These are phyloP conservation scores for Pseudocheirus occidentalis DNA, from an alignment of 2,797 vertebrate genomes.

Conservation along the genomic window DNA sequence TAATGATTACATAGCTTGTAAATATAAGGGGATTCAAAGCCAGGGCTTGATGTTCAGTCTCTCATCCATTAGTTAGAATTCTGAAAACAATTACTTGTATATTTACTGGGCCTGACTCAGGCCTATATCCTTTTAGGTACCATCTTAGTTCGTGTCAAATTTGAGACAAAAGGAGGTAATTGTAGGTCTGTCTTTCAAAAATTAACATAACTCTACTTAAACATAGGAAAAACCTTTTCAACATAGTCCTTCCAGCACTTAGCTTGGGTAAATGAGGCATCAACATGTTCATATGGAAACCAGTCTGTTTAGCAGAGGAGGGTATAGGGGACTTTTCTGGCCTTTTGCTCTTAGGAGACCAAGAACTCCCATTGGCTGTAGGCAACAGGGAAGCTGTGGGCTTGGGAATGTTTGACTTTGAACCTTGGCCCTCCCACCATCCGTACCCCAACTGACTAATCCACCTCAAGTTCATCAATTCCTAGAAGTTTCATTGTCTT, in stretches of 20 bases:
- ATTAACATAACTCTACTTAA: not conserved
- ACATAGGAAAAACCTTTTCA: not conserved
- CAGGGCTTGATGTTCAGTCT: not conserved
- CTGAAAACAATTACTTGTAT: not conserved
- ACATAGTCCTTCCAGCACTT: not conserved
- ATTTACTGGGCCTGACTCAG: not conserved
- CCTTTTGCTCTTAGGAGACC: not conserved
- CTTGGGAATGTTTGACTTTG: not conserved
- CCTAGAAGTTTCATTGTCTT: not conserved
- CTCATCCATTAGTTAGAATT: not conserved
- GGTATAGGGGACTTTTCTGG: not conserved
- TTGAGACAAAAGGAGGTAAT: not conserved
- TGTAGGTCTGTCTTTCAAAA: not conserved
- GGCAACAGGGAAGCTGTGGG: not conserved
- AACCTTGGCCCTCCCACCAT: not conserved
- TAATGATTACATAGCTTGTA: not conserved
- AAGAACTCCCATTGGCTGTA: not conserved
- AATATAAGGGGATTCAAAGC: not conserved
- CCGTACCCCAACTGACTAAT: not conserved
- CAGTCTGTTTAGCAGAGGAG: not conserved
- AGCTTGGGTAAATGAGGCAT: not conserved
- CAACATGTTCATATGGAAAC: not conserved
- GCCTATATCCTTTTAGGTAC: not conserved
- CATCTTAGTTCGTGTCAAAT: not conserved
- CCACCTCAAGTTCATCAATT: not conserved